Base-by-base conservation (phyloP, 2,888 invertebrate genomes). In the Tinea trinotella region DNA sequence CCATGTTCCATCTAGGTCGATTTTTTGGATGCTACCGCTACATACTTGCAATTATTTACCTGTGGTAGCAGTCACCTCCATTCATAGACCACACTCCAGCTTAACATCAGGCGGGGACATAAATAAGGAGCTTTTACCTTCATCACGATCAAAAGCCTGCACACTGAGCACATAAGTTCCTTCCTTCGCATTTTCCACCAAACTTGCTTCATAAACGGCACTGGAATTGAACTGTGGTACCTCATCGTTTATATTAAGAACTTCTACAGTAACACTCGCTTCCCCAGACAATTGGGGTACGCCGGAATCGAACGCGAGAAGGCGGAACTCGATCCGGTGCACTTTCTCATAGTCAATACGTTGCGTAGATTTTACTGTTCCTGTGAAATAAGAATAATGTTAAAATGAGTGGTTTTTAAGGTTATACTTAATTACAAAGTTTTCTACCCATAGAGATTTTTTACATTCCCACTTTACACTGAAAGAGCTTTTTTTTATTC, bases 211-310 rank as follows among this genome's bases (percentile, higher is more conserved):
- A 66, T 96, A 96, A 5, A 80, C 76, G 13, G 79, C 76, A 50
- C 88, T 77, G 57, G 89, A 87, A 0, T 87, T 85, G 71, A 97
- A 97, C 50, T 87, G 84, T 0, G 97, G 97, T 66, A 92, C 91
- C 67, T 95, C 94, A 64, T 97, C 97, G 63, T 98, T 97, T 0
- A 94, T 89, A 68, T 97, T 97, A 24, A 90, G 83, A 1, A 98
- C 87, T 50, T 90, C 89, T 0, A 97, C 93, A 4, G 88, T 87
- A 0, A 98, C 90, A 4, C 90, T 88, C 0, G 96, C 96, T 0
- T 92, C 88, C 0, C 95, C 88, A 2, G 94, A 92, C 49, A 94
- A 81, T 63, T 93, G 92, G 0, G 97, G 97, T 0, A 94, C 90
- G 1, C 97, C 97, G 0, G 93, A 92, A 74, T 98, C 98, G 61